Percentiles rank a stretch among this genome's conserved stretches.
Evolutionary conservation across 1,140 invertebrate species (phyloP).

Genomic region (Drosophila sulfurigaster): DNA sequence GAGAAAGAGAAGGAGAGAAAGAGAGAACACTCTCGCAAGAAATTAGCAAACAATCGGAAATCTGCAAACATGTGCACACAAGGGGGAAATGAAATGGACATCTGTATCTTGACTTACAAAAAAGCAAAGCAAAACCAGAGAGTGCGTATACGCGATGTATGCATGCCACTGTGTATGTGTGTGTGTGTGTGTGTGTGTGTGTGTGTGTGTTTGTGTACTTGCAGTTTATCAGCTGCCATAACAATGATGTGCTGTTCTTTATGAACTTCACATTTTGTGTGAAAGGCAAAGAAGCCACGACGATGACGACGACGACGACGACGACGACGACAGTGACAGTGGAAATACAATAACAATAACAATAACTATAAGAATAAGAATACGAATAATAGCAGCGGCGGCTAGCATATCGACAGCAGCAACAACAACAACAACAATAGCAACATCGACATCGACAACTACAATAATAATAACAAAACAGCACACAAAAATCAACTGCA

Average conservation of each 20-base stretch:
- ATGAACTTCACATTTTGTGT: constrained; percentile 50
- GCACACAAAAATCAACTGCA: neutral
- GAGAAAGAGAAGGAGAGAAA: neutral
- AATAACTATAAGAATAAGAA: constrained; percentile 19
- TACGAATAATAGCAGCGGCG: constrained; percentile 6
- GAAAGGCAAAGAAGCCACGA: constrained; percentile 28
- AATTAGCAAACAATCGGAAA: constrained; percentile 31
- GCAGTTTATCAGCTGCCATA: constrained; percentile 60
- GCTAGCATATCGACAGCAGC: constrained; percentile 16
- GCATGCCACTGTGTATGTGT: neutral
- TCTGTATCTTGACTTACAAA: constrained; percentile 6
- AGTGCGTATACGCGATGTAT: constrained; percentile 18
- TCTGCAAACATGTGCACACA: constrained; percentile 15
- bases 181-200: constrained; percentile 7
- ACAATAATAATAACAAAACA: constrained; percentile 34
- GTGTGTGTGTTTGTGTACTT: neutral
- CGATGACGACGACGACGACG: neutral
- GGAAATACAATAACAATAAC: constrained; percentile 38
- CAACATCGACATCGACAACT: constrained; percentile 1
- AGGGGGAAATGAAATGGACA: neutral
- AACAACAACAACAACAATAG: constrained; percentile 9
- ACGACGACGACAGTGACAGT: constrained; percentile 35
- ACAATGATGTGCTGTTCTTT: constrained; percentile 63
- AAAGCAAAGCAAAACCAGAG: neutral
- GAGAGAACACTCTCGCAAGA: constrained; percentile 9